Percentiles rank a stretch among this genome's conserved stretches.
Evolutionary conservation across 2,113 vertebrate species (phyloP).

Genomic region (Podocnemis expansa): DNA sequence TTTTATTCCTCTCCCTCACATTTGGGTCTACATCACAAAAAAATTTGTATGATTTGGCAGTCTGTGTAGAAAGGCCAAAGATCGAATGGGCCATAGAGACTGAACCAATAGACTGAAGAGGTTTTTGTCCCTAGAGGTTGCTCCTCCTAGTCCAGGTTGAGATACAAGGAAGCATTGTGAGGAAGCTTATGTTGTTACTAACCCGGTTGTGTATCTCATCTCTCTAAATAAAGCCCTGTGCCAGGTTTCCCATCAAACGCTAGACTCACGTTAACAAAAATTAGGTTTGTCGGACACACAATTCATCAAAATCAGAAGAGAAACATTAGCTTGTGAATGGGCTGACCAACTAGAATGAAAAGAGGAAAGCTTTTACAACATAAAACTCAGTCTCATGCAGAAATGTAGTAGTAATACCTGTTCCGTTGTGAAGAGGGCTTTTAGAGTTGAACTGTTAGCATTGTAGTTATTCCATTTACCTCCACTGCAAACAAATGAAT

Average conservation of each 20-base stretch:
- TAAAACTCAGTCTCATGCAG: background rate
- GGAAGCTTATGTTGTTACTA: background rate
- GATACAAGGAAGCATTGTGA: background rate
- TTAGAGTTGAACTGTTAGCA: background rate
- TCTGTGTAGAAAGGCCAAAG: background rate
- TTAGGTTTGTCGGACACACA: background rate
- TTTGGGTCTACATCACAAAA: accelerated
- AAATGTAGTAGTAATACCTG: background rate
- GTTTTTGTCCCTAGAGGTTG: background rate
- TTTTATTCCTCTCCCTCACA: slow-evolving; percentile 22
- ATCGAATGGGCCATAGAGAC: background rate
- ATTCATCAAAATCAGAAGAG: background rate
- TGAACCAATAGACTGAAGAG: background rate
- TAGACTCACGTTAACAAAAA: background rate
- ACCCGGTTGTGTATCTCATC: background rate
- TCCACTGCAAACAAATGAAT: background rate
- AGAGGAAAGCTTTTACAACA: background rate
- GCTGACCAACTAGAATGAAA: background rate
- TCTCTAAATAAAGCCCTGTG: background rate
- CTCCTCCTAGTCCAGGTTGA: background rate
- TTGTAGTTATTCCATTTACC: background rate
- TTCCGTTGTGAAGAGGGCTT: background rate
- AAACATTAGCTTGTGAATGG: background rate
- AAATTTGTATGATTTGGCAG: background rate
- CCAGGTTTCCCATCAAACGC: background rate